Conservation (phyloP, 2,797 vertebrate genomes). For the Falco berigora region DNA sequence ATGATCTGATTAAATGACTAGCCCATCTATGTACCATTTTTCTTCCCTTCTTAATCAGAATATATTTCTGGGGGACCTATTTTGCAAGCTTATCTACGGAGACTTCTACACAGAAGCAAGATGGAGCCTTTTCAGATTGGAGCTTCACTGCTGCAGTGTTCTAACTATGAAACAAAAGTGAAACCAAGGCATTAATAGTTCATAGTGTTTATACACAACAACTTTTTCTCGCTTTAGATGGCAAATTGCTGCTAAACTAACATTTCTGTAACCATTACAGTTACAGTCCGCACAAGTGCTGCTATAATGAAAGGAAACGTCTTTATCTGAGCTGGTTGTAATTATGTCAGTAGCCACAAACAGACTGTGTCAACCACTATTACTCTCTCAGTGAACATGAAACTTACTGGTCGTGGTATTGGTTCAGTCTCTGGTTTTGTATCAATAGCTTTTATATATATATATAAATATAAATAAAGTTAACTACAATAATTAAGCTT, state of each 20-base stretch:
- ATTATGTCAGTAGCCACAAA: neutral
- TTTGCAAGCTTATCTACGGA: neutral
- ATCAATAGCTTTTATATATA: neutral
- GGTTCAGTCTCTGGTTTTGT: neutral
- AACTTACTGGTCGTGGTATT: neutral
- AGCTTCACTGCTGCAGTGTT: neutral
- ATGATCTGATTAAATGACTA: neutral
- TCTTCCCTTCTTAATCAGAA: neutral
- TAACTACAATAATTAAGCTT: neutral
- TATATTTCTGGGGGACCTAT: neutral
- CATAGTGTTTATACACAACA: neutral
- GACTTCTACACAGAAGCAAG: neutral
- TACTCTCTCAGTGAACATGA: neutral
- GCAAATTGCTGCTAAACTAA: neutral
- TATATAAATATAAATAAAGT: no score
- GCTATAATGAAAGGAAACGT: neutral
- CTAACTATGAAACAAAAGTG: neutral
- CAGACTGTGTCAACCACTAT: neutral
- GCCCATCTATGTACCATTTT: neutral
- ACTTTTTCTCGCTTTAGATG: neutral
- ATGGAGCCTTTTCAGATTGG: neutral
- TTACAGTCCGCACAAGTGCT: neutral
- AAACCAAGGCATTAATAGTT: neutral
- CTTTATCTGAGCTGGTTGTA: neutral
- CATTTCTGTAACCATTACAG: neutral